Percentiles rank a stretch among this genome's conserved stretches.
Evolutionary conservation across 2,113 vertebrate genomes (phyloP).

Genomic region (Manacus vitellinus): DNA sequence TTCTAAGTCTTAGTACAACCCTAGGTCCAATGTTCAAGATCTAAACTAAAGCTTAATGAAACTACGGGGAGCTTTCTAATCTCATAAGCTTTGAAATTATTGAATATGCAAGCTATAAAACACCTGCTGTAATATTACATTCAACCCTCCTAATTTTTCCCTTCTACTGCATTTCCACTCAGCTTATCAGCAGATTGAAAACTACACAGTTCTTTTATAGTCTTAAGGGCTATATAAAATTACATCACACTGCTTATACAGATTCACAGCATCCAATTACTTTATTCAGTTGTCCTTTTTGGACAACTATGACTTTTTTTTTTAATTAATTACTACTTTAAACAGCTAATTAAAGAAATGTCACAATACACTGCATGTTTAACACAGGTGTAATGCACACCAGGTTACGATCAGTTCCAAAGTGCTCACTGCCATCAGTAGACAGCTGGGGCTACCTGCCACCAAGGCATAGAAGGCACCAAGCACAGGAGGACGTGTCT

Average conservation of each 20-base stretch:
- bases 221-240: background rate
- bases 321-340: background rate
- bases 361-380: background rate
- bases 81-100: background rate
- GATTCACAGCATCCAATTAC: background rate
- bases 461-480: background rate
- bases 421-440: background rate
- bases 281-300: background rate
- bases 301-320: background rate
- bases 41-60: background rate
- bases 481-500: background rate
- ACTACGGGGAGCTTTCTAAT: background rate
- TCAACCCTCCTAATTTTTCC: background rate
- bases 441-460: background rate
- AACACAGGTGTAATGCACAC: background rate
- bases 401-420: background rate
- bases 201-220: background rate
- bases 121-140: background rate
- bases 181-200: background rate
- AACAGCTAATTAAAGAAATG: background rate
- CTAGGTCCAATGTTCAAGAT: background rate
- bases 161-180: background rate
- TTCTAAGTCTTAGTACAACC: background rate
- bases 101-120: background rate
- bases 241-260: background rate